Conservation (phyloP, 2,888 invertebrate species). For the Linnaemya tessellans region DNA sequence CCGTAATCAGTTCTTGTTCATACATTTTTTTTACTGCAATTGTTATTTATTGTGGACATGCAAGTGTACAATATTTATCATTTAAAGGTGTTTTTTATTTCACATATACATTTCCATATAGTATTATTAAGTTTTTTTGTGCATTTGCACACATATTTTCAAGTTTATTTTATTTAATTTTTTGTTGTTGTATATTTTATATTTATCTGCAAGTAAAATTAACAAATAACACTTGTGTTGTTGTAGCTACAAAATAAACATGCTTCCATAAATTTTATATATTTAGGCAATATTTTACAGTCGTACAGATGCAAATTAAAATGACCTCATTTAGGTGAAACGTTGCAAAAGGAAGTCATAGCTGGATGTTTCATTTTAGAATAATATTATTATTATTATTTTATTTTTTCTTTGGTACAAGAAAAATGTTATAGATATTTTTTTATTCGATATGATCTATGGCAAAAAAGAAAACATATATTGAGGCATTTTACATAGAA, state of each 20-base stretch:
- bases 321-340: neutral
- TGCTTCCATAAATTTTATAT: neutral
- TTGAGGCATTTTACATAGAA: too few relatives aligned
- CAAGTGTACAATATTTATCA: slow-evolving; percentile 2
- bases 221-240: slow-evolving; percentile 44
- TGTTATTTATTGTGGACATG: slow-evolving; percentile 38
- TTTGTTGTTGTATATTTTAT: slow-evolving; percentile 5
- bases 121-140: slow-evolving; percentile 1
- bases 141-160: slow-evolving; percentile 5
- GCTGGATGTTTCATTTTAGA: neutral
- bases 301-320: neutral
- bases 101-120: neutral
- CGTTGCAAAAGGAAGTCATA: too few relatives aligned
- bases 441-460: too few relatives aligned
- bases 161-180: slow-evolving; percentile 3
- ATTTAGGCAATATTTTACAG: slow-evolving; percentile 6
- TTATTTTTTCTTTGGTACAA: too few relatives aligned
- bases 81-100: slow-evolving; percentile 43
- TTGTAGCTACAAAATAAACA: neutral
- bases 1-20: slow-evolving; percentile 42
- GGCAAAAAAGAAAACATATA: too few relatives aligned
- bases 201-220: slow-evolving; percentile 58
- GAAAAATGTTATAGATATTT: too few relatives aligned
- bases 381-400: too few relatives aligned
- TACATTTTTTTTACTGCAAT: slow-evolving; percentile 31